Evolutionary conservation across 2,888 invertebrate genomes (phyloP).

Genomic region (Leptinotarsa haldemani): DNA sequence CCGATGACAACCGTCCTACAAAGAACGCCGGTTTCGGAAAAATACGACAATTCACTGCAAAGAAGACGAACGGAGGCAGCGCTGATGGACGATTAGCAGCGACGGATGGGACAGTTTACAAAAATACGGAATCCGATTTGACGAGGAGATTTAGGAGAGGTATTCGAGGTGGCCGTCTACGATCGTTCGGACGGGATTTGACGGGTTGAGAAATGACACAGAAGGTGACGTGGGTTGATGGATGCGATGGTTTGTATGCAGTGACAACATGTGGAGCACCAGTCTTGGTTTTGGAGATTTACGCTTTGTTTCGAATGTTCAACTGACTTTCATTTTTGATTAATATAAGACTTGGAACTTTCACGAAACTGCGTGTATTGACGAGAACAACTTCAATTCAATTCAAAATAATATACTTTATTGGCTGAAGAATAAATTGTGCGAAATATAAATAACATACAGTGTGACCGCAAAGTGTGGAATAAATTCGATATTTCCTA

Average conservation of each 20-base stretch:
- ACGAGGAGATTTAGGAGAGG: slow-evolving; percentile 18
- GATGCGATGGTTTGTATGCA: neutral
- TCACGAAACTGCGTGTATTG: no score
- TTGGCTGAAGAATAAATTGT: no score
- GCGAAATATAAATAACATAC: no score
- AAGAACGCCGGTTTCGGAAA: slow-evolving; percentile 18
- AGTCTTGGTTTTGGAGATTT: neutral
- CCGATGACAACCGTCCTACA: slow-evolving; percentile 39
- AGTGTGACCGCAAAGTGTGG: no score
- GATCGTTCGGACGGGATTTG: neutral
- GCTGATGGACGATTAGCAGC: slow-evolving; percentile 32
- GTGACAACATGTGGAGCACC: neutral
- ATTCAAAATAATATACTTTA: no score
- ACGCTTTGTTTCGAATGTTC: neutral
- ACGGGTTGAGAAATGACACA: neutral
- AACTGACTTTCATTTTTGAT: no score
- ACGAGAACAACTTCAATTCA: no score
- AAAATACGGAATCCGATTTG: slow-evolving; percentile 28
- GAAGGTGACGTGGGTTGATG: neutral
- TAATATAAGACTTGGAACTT: no score
- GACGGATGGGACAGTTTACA: slow-evolving; percentile 26
- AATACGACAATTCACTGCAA: slow-evolving; percentile 32
- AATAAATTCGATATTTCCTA: no score
- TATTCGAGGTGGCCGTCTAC: slow-evolving; percentile 1
- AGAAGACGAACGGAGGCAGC: slow-evolving; percentile 24